Base-by-base conservation (phyloP, 1,140 invertebrate species). In the Monochamus saltuarius region DNA sequence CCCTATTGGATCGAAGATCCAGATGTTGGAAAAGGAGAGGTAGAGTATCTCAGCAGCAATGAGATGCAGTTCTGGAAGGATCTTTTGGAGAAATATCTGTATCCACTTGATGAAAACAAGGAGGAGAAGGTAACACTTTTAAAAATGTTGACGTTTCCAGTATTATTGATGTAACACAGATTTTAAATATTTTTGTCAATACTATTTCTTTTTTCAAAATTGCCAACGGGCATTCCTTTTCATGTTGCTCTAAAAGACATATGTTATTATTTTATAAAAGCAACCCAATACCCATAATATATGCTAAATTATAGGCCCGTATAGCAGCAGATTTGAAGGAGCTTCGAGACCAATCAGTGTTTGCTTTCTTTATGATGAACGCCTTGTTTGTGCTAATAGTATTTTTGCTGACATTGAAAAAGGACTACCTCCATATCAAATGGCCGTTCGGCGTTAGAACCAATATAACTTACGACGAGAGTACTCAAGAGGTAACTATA, bases 311-410 rank as follows among this genome's bases (percentile, higher is more conserved):
- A 82, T 86, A 97, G 90, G 89, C 87, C 73, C 87, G 90, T 85
- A 92, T 97, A 74, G 88, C 91, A 65, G 84, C 83, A 77, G 92
- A 95, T 81, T 83, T 98, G 72, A 93, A 91, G 84, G 93, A 95
- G 73, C 84, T 98, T 67, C 85, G 95, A 76, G 94, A 97, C 80
- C 89, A 91, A 73, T 91, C 92, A 63, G 94, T 97, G 19, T 97
- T 98, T 82, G 91, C 88, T 56, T 98, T 98, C 84, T 94, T 97
- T 83, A 98, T 99, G 94, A 81, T 96, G 75, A 99, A 99, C 83
- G 92, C 94, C 59, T 87, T 98, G 67, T 99, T 98, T 87, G 94
- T 98, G 66, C 86, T 98, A 74, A 95, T 98, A 82, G 94, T 98
- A 70, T 94, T 98, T 81, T 88, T 98, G 75, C 88, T 98, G 71